phyloP scores from a whole-genome alignment of 92 coral and sea anemone species.

The Parazoanthus atlanticus region DNA sequence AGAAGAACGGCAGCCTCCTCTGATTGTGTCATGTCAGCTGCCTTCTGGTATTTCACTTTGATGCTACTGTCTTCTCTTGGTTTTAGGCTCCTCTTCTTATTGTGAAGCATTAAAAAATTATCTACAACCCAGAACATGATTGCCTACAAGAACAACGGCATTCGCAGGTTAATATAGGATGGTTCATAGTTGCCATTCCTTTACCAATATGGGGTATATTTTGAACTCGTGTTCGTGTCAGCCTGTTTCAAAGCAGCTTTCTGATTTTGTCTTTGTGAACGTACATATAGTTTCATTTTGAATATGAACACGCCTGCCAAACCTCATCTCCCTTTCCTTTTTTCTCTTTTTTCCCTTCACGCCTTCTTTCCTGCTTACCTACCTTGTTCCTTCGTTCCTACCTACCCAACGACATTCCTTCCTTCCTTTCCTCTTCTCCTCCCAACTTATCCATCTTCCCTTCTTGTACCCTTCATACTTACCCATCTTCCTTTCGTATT shows the following conservation, averaged over 20 bases:
- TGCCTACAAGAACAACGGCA: conserved; percentile 56
- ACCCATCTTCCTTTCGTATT: too few relatives aligned
- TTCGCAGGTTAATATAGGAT: background rate
- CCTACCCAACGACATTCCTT: background rate
- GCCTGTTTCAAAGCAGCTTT: too few relatives aligned
- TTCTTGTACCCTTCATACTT: too few relatives aligned
- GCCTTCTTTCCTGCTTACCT: too few relatives aligned
- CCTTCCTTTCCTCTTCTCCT: background rate
- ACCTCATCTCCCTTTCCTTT: too few relatives aligned
- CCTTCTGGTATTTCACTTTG: conserved; percentile 78
- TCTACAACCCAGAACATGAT: conserved; percentile 99
- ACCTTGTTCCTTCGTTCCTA: background rate
- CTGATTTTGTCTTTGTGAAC: too few relatives aligned
- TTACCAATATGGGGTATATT: background rate
- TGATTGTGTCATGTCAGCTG: conserved; percentile 60
- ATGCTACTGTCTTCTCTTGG: conserved; percentile 52
- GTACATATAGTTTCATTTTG: too few relatives aligned
- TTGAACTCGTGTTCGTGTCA: too few relatives aligned
- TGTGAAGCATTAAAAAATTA: conserved; percentile 90
- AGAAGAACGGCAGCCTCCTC: conserved; percentile 93
- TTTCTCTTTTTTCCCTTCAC: too few relatives aligned
- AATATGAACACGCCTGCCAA: too few relatives aligned
- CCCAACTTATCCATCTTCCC: too few relatives aligned
- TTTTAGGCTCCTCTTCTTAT: conserved; percentile 59
- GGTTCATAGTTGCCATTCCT: background rate